Percentiles rank a stretch among this genome's conserved stretches.
These are phyloP conservation scores for Denticeps clupeoides DNA, from an alignment of 2,797 vertebrate genomes.

Conservation along the genomic window DNA sequence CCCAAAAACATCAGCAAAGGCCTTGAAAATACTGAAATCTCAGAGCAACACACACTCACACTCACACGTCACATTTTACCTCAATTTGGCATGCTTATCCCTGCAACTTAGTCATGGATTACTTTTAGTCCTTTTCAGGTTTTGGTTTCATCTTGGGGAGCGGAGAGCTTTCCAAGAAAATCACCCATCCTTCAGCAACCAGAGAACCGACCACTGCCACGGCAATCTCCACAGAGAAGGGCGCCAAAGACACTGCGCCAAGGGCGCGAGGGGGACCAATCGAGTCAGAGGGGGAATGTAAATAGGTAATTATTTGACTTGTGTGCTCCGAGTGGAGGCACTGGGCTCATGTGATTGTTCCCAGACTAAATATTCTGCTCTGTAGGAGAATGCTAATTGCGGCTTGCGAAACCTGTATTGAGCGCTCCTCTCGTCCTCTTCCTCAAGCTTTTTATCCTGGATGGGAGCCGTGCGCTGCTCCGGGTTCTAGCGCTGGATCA, in stretches of 20 bases:
- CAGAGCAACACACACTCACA: not conserved
- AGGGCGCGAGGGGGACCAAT: constrained; percentile 5
- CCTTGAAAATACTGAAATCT: not conserved
- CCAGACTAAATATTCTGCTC: constrained; percentile 25
- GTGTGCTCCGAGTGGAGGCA: constrained; percentile 21
- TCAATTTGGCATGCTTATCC: too few species aligned
- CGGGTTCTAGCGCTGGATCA: too few species aligned
- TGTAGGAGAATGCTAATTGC: constrained; percentile 25
- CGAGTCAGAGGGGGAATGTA: constrained; percentile 22
- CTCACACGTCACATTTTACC: not conserved
- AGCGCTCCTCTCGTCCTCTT: constrained; percentile 2
- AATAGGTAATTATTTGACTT: constrained; percentile 26
- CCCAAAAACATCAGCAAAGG: not conserved
- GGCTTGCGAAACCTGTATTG: constrained; percentile 14
- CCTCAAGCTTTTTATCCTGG: too few species aligned
- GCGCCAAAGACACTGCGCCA: constrained; percentile 16
- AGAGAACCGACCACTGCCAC: constrained; percentile 6
- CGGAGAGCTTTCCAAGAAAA: too few species aligned
- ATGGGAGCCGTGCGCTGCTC: too few species aligned
- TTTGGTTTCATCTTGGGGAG: too few species aligned
- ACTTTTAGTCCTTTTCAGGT: too few species aligned
- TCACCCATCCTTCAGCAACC: not conserved
- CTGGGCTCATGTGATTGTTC: not conserved
- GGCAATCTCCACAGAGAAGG: constrained; percentile 23
- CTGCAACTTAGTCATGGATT: too few species aligned